phyloP scores from a whole-genome alignment of 2,113 vertebrate species.

The Plestiodon gilberti region DNA sequence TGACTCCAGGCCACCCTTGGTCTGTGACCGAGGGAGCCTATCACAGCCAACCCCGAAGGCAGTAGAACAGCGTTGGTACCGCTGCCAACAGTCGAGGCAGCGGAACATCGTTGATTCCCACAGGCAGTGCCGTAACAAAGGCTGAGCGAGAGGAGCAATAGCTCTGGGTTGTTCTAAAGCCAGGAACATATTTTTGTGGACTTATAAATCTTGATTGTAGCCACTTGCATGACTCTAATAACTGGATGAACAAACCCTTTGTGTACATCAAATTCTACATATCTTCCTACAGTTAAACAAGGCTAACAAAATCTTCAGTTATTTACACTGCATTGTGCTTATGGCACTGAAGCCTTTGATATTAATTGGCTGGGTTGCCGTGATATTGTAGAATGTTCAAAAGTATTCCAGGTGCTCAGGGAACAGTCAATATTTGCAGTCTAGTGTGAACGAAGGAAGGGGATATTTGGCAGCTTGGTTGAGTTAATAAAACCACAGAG shows the following conservation, averaged over 20 bases:
- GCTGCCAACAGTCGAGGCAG: too few species aligned
- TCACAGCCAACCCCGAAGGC: too few species aligned
- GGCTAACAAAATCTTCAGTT: not conserved
- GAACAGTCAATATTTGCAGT: not conserved
- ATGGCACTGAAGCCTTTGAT: not conserved
- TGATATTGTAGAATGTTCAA: not conserved
- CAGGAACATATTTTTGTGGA: not conserved
- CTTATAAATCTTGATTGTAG: not conserved
- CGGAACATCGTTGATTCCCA: too few species aligned
- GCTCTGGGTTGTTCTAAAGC: too few species aligned
- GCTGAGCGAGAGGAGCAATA: too few species aligned
- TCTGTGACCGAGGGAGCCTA: too few species aligned
- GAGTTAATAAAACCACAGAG: not conserved
- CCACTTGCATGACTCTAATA: not conserved
- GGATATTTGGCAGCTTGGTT: not conserved
- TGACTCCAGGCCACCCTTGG: too few species aligned
- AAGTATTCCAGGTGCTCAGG: not conserved
- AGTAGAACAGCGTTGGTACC: too few species aligned
- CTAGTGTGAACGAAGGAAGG: not conserved
- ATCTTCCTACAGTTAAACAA: not conserved
- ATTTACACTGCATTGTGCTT: not conserved
- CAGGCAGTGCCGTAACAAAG: too few species aligned
- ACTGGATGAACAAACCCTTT: not conserved
- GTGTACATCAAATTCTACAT: not conserved
- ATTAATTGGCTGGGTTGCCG: not conserved